Evolutionary conservation across 2,888 invertebrate genomes (phyloP).

Genomic region (Melinaea marsaeus): DNA sequence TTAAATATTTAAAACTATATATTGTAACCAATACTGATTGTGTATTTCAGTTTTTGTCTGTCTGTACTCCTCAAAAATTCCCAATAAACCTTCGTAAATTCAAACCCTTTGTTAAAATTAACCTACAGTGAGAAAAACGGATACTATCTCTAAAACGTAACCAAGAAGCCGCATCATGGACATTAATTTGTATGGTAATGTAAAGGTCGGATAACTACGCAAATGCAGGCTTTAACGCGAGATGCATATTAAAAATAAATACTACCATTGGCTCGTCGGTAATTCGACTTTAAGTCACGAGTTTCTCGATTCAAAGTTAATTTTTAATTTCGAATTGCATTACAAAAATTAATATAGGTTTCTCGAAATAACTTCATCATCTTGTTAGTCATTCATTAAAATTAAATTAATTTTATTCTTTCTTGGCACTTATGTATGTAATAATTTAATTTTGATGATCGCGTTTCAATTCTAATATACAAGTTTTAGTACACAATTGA

Average conservation of each 20-base stretch:
- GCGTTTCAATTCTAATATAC: not conserved
- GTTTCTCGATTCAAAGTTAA: not conserved
- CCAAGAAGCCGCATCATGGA: slow-evolving; percentile 25
- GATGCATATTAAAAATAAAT: slow-evolving; percentile 30
- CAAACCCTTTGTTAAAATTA: slow-evolving; percentile 12
- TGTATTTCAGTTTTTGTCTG: no score
- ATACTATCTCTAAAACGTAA: slow-evolving; percentile 24
- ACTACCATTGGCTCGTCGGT: slow-evolving; percentile 4
- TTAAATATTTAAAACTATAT: no score
- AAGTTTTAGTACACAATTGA: no score
- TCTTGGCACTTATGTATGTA: no score
- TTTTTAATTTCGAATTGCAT: no score
- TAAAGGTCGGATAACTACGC: slow-evolving; percentile 30
- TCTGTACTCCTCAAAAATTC: not conserved
- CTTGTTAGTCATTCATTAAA: no score
- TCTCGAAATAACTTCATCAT: no score
- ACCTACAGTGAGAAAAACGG: slow-evolving; percentile 17
- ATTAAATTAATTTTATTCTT: no score
- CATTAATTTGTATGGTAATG: slow-evolving; percentile 40
- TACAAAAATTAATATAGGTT: no score
- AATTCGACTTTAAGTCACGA: not conserved
- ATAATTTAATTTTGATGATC: slow-evolving; percentile 5
- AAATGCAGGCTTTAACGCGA: slow-evolving; percentile 27
- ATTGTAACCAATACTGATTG: no score
- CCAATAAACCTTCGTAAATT: slow-evolving; percentile 2